Conservation (phyloP, 2,888 invertebrate genomes). For the Magallana nippona region DNA sequence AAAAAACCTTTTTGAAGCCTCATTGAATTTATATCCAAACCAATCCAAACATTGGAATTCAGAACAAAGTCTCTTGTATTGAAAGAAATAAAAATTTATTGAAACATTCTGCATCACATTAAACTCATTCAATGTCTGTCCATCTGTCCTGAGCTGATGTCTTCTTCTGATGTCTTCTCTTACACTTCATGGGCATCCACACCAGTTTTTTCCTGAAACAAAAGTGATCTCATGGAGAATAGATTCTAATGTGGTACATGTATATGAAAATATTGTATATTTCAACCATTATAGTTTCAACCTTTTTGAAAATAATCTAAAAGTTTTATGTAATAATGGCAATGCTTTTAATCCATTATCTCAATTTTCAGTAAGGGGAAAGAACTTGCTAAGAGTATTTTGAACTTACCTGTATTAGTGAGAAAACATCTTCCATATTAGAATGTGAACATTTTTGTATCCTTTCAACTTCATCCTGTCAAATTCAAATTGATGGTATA, state of each 20-base stretch:
- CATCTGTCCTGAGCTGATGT: not conserved
- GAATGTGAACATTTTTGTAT: conserved; percentile 49
- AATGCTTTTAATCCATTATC: too few relatives aligned
- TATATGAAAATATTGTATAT: too few relatives aligned
- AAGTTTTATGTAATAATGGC: too few relatives aligned
- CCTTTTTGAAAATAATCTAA: too few relatives aligned
- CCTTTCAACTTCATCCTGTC: conserved; percentile 66
- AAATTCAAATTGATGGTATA: conserved; percentile 23
- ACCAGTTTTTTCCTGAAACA: conserved; percentile 40
- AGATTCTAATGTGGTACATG: too few relatives aligned
- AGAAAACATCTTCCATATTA: conserved; percentile 39
- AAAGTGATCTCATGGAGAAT: not conserved
- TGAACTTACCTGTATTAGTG: conserved; percentile 39
- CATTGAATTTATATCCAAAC: too few relatives aligned
- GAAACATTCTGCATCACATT: not conserved
- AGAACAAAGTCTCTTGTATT: not conserved
- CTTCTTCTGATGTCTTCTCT: too few relatives aligned
- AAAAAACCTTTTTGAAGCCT: too few relatives aligned
- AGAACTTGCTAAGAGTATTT: not conserved
- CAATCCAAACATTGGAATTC: too few relatives aligned
- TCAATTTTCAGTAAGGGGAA: too few relatives aligned
- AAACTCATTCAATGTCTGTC: not conserved
- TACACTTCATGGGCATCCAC: not conserved
- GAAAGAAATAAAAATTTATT: not conserved
- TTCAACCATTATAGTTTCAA: too few relatives aligned